phyloP scores from a whole-genome alignment of 2,797 vertebrate genomes.

The Gymnopithys bicolor region DNA sequence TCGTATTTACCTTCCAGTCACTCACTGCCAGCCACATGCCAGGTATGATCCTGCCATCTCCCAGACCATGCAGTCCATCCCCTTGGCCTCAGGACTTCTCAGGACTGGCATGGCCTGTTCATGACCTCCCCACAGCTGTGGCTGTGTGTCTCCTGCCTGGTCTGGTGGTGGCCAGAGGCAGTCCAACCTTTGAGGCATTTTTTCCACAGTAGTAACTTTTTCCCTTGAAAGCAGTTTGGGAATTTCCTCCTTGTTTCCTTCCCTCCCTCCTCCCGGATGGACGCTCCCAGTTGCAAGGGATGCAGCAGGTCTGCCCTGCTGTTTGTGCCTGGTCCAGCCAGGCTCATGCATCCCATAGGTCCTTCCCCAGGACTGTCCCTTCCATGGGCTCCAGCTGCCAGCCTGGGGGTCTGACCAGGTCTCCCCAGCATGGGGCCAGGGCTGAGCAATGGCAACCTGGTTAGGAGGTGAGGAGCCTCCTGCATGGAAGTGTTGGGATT shows the following conservation, averaged over 20 bases:
- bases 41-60: neutral
- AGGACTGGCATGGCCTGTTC: accelerated
- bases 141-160: neutral
- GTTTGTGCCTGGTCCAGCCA: accelerated
- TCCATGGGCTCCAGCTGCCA: accelerated
- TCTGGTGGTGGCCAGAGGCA: accelerated
- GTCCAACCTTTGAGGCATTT: neutral
- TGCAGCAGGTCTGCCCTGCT: neutral
- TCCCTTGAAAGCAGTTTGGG: slow-evolving; percentile 57
- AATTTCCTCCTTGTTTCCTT: slow-evolving; percentile 51
- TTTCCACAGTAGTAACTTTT: neutral
- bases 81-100: neutral
- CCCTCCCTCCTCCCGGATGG: neutral
- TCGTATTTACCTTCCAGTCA: neutral
- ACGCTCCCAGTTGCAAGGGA: neutral
- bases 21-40: neutral
- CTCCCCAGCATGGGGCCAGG: too few species aligned
- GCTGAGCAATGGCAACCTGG: neutral
- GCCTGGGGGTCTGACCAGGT: neutral
- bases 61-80: neutral
- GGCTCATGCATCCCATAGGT: accelerated
- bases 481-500: accelerated
- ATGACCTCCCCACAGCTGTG: neutral
- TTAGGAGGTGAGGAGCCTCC: neutral
- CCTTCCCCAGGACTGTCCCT: accelerated